Conservation (phyloP, 2,888 invertebrate genomes). For the Sminthurinus aureus region DNA sequence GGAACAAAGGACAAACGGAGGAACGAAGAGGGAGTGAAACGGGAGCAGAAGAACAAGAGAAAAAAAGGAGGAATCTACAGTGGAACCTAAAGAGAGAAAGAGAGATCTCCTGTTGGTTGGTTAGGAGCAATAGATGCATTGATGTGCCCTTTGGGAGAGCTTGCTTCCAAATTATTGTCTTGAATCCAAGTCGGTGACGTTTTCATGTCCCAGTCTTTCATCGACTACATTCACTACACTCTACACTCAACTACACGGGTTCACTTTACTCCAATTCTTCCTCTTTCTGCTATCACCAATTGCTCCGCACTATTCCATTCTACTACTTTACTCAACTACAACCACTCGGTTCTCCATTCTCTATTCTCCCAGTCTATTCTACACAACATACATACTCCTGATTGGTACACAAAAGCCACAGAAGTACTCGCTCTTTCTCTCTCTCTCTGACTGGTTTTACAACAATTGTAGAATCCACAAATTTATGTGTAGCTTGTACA, state of each 20-base stretch:
- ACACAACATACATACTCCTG: too few relatives aligned
- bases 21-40: constrained; percentile 8
- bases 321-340: too few relatives aligned
- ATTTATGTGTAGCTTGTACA: too few relatives aligned
- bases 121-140: constrained; percentile 52
- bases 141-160: constrained; percentile 59
- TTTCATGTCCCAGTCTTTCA: constrained; percentile 60
- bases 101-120: constrained; percentile 40
- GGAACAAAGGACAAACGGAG: too few relatives aligned
- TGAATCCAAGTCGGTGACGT: constrained; percentile 59
- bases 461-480: too few relatives aligned
- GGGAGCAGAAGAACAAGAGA: constrained; percentile 5
- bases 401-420: background rate
- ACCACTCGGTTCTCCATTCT: too few relatives aligned
- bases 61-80: constrained; percentile 40
- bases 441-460: constrained; percentile 1
- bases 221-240: constrained; percentile 45
- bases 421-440: background rate
- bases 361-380: too few relatives aligned
- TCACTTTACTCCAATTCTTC: too few relatives aligned
- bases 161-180: constrained; percentile 61
- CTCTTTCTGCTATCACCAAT: too few relatives aligned
- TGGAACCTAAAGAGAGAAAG: too few relatives aligned
- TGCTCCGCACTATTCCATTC: too few relatives aligned
- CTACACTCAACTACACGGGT: too few relatives aligned